A percentile compares a stretch with the other conserved stretches of the same genome.
Conservation (phyloP, 2,797 vertebrate species). For the Typhlichthys eigenmanni region DNA sequence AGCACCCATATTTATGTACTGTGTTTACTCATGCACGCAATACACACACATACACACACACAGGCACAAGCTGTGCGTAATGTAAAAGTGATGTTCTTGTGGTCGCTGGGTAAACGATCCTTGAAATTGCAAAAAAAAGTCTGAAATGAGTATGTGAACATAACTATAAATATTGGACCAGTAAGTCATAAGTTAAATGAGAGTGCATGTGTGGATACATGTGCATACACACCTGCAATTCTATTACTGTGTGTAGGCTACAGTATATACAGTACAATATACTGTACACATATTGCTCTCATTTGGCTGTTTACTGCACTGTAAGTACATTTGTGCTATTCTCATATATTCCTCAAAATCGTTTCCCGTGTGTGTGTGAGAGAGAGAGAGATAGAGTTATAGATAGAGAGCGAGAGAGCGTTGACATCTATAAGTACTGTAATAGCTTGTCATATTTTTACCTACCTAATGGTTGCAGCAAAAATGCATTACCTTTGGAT, state of each 20-base stretch:
- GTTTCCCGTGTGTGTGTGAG: not conserved
- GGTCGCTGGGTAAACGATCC: slow-evolving; percentile 76
- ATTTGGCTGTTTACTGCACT: not conserved
- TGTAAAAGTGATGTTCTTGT: slow-evolving; percentile 69
- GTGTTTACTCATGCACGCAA: slow-evolving; percentile 10
- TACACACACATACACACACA: slow-evolving; percentile 35
- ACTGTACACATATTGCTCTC: not conserved
- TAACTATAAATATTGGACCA: slow-evolving; percentile 68
- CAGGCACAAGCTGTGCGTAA: slow-evolving; percentile 59
- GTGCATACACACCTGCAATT: slow-evolving; percentile 1
- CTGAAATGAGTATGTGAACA: slow-evolving; percentile 63
- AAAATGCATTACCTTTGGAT: slow-evolving; percentile 63
- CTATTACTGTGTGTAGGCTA: slow-evolving; percentile 8
- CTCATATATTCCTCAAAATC: no score
- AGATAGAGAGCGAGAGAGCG: not conserved
- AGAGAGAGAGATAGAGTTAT: slow-evolving; percentile 15
- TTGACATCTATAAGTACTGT: slow-evolving; percentile 55
- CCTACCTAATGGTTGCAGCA: slow-evolving; percentile 32
- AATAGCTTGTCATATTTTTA: slow-evolving; percentile 62
- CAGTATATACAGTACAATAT: no score
- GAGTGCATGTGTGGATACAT: slow-evolving; percentile 20
- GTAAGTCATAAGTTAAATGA: slow-evolving; percentile 60
- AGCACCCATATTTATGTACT: not conserved
- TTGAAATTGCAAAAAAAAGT: slow-evolving; percentile 80
- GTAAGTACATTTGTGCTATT: no score